Percentiles rank a stretch among this genome's conserved stretches.
These are phyloP conservation scores for Mycetomoellerius zeteki DNA, from an alignment of 1,140 invertebrate species.

Conservation along the genomic window DNA sequence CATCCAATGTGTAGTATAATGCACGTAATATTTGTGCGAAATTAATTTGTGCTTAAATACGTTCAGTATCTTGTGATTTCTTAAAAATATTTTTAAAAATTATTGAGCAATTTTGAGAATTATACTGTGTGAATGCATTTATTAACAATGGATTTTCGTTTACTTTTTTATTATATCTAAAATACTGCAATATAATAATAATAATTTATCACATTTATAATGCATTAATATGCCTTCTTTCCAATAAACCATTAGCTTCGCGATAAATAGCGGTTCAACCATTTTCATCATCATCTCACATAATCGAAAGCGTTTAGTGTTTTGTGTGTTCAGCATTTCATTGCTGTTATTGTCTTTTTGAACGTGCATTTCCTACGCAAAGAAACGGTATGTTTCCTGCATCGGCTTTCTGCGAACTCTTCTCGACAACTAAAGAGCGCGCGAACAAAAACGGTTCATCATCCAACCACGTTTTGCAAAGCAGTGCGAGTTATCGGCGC, in stretches of 20 bases:
- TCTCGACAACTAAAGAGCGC: conserved; percentile 1
- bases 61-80: neutral
- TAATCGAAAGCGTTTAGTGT: conserved; percentile 43
- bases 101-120: neutral
- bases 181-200: neutral
- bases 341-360: conserved; percentile 53
- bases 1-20: neutral
- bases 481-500: conserved; percentile 35
- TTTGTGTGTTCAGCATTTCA: conserved; percentile 54
- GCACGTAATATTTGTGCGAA: neutral
- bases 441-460: conserved; percentile 61
- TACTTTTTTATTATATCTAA: neutral
- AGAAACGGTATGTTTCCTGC: conserved; percentile 44
- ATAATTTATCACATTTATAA: neutral
- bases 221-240: neutral
- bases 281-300: conserved; percentile 49
- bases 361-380: conserved; percentile 30
- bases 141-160: neutral
- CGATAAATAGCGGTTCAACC: conserved; percentile 19
- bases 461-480: conserved; percentile 53
- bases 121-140: neutral
- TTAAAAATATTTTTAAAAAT: neutral
- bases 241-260: neutral
- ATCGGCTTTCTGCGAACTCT: conserved; percentile 66
- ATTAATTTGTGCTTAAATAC: neutral